A percentile compares a stretch with the other conserved stretches of the same genome.
Evolutionary conservation across 2,113 vertebrate genomes (phyloP).

Genomic region (Anarrhichthys ocellatus): DNA sequence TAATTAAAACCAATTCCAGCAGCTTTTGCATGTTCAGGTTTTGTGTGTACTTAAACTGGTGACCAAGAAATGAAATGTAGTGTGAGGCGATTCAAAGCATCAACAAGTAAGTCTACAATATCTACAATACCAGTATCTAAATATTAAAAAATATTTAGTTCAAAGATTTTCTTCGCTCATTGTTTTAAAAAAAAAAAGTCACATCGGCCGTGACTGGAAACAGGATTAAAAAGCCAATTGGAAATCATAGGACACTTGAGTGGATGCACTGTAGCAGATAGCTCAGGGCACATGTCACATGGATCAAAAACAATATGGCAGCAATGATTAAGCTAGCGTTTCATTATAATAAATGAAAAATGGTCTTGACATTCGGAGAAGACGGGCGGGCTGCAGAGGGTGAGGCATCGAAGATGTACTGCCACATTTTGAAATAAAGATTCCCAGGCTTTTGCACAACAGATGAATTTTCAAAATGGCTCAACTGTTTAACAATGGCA

Average conservation of each 20-base stretch:
- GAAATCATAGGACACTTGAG: conserved; percentile 60
- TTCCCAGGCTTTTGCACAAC: conserved; percentile 21
- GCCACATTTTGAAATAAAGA: conserved; percentile 19
- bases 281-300: not conserved
- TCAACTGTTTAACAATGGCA: conserved; percentile 32
- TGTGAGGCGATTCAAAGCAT: conserved; percentile 23
- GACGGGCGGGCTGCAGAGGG: conserved; percentile 24
- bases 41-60: not conserved
- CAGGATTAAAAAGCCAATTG: conserved; percentile 55
- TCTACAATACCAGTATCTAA: conserved; percentile 43
- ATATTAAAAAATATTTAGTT: conserved; percentile 52
- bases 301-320: conserved; percentile 3
- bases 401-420: conserved; percentile 15
- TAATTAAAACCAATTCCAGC: conserved; percentile 22
- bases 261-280: conserved; percentile 29
- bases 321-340: conserved; percentile 29
- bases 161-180: conserved; percentile 26
- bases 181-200: conserved; percentile 30
- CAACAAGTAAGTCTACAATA: conserved; percentile 25
- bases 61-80: not conserved
- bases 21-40: conserved; percentile 31
- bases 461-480: conserved; percentile 34
- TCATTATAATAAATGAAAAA: conserved; percentile 28
- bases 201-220: conserved; percentile 21
- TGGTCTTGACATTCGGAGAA: conserved; percentile 47